Conservation (phyloP, 1,140 invertebrate genomes). For the Eulimnadia texana region DNA sequence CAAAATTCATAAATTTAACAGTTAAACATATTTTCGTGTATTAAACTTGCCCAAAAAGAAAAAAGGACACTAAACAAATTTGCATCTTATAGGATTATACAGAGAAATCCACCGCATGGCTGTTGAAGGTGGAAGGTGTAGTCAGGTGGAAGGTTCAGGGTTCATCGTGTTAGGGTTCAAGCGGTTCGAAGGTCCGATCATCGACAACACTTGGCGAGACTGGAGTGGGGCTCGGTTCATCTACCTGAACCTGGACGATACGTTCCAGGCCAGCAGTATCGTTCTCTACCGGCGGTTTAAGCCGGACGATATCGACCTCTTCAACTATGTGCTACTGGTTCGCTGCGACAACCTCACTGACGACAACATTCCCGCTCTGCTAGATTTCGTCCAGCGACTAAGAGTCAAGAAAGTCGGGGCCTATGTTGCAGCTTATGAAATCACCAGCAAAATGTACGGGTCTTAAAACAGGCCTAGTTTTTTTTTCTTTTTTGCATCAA, state of each 20-base stretch:
- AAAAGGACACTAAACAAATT: too few relatives aligned
- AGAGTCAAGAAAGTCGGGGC: constrained; percentile 2
- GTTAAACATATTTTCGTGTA: too few relatives aligned
- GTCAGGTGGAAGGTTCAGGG: neutral
- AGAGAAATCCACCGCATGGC: neutral
- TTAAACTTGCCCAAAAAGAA: too few relatives aligned
- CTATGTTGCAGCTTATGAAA: constrained; percentile 10
- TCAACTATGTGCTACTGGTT: constrained; percentile 2
- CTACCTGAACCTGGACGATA: constrained; percentile 6
- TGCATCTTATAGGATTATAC: neutral
- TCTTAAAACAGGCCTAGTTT: neutral
- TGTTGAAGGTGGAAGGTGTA: neutral
- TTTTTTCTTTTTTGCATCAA: neutral
- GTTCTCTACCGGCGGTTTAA: neutral
- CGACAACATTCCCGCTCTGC: neutral
- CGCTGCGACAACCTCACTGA: neutral
- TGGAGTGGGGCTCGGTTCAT: constrained; percentile 10
- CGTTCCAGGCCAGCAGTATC: constrained; percentile 1
- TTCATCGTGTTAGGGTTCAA: neutral
- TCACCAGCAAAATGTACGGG: neutral
- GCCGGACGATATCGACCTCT: neutral
- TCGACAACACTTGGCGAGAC: constrained; percentile 2
- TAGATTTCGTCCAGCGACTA: constrained; percentile 5
- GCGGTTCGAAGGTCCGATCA: neutral
- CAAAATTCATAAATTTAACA: too few relatives aligned